A percentile compares a stretch with the other conserved stretches of the same genome.
These are phyloP conservation scores for Plestiodon gilberti DNA, from an alignment of 2,113 vertebrate genomes.

Conservation along the genomic window DNA sequence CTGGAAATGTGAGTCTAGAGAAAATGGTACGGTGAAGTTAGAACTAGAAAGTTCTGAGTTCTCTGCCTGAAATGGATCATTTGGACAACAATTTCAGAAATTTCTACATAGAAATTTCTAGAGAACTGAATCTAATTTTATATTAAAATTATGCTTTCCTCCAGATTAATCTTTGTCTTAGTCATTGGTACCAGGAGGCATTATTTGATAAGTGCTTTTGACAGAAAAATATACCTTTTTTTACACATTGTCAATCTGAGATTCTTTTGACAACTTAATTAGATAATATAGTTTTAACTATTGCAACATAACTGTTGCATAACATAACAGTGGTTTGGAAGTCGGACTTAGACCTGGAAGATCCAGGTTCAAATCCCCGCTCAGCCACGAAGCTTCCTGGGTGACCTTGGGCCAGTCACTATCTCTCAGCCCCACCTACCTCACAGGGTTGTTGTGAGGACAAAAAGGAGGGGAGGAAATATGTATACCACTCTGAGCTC, in stretches of 20 bases:
- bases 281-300: conserved; percentile 17
- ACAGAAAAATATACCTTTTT: conserved; percentile 2
- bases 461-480: too few species aligned
- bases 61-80: rapidly evolving
- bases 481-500: too few species aligned
- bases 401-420: too few species aligned
- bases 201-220: not conserved
- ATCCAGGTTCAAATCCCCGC: too few species aligned
- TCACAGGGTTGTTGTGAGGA: too few species aligned
- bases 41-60: conserved; percentile 21
- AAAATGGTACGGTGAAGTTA: conserved; percentile 14
- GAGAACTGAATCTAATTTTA: not conserved
- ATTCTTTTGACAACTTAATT: conserved; percentile 13
- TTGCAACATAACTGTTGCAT: conserved; percentile 24
- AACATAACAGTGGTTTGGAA: too few species aligned
- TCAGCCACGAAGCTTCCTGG: too few species aligned
- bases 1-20: not conserved
- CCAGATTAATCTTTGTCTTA: not conserved
- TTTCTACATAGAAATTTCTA: not conserved
- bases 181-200: not conserved
- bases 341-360: too few species aligned
- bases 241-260: not conserved
- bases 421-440: too few species aligned
- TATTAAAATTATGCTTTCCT: not conserved
- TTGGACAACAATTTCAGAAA: conserved; percentile 7